Evolutionary conservation across 2,888 invertebrate genomes (phyloP), one percentile per base, ranked within the genome.

Genomic region (Caenorhabditis sp.): DNA sequence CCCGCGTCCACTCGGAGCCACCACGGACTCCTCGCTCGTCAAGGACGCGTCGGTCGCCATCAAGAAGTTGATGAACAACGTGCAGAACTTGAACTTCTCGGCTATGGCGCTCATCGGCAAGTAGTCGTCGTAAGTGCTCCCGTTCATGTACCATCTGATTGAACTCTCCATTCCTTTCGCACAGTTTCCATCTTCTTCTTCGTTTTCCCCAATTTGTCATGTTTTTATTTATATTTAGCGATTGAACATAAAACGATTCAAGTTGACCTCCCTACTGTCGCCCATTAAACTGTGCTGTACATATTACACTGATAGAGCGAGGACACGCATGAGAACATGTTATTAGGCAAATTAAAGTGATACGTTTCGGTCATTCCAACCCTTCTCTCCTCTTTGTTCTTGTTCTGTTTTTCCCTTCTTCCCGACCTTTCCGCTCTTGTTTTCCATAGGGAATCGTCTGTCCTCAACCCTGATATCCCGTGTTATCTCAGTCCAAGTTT

Each of bases 51-150:
- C 84, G 7, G 66, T 72, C 11, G 68, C 79, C n/a, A 79, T 83
- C 59, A 76, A 82, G 59, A 68, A 88, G 45, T 66, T 88, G 15
- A 83, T 86, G 82, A 46, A 77, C 24, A 77, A 84, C 48, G 62
- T 87, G 55, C 74, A 83, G 27, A 81, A 83, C 55, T 66, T 81
- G 27, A 79, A 75, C 11, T 87, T 87, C 75, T 81, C 82, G 30
- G 87, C 86, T 2, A 71, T 88, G 72, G 87, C 86, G n/a, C 74
- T 88, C 15, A 81, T 86, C 46, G 82, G 79, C 32, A 81, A 79
- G 46, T 53, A 50, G 15, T 35, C 11, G 35, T 32, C 52, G 68
- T 58, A 58, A 68, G 68, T 68, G 13, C 35, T 56, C n/a, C 15
- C 55, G 30, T 66, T n/a, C n/a, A n/a, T n/a, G n/a, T n/a, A n/a